These are phyloP conservation scores for Yponomeuta plumbellus DNA, from an alignment of 2,888 invertebrate species.

Conservation along the genomic window DNA sequence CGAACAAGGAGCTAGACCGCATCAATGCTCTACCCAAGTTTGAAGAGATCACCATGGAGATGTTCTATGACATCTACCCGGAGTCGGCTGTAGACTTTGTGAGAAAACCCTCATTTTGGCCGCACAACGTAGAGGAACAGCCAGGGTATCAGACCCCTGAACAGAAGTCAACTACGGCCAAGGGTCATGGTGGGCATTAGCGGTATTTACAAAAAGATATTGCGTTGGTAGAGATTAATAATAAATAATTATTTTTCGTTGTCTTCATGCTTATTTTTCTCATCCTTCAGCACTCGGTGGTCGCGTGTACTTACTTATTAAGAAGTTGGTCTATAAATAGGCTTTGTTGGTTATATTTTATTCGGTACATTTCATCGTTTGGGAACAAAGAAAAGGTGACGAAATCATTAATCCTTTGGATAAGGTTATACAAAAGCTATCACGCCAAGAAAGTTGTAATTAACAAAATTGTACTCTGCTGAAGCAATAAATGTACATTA, in stretches of 20 bases:
- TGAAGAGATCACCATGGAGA: constrained; percentile 61
- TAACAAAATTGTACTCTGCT: too few species aligned
- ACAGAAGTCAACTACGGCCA: constrained; percentile 25
- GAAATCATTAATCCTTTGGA: too few species aligned
- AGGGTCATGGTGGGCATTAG: neutral
- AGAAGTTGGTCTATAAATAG: too few species aligned
- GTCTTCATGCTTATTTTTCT: too few species aligned
- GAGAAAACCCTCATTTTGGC: constrained; percentile 57
- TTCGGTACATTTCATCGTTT: too few species aligned
- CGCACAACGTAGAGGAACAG: constrained; percentile 57
- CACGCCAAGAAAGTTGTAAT: too few species aligned
- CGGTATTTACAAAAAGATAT: neutral
- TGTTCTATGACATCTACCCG: constrained; percentile 45
- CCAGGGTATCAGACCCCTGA: constrained; percentile 37
- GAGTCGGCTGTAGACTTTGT: constrained; percentile 45
- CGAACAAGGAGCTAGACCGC: constrained; percentile 41
- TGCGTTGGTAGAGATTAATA: neutral
- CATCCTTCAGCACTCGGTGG: too few species aligned
- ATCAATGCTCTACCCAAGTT: constrained; percentile 50
- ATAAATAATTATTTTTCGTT: neutral
- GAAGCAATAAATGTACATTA: too few species aligned
- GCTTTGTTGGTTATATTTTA: too few species aligned
- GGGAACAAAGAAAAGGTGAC: too few species aligned
- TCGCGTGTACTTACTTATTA: too few species aligned
- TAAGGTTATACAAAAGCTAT: too few species aligned